Evolutionary conservation across 2,888 invertebrate genomes (phyloP).

Genomic region (Schizaphis graminum): DNA sequence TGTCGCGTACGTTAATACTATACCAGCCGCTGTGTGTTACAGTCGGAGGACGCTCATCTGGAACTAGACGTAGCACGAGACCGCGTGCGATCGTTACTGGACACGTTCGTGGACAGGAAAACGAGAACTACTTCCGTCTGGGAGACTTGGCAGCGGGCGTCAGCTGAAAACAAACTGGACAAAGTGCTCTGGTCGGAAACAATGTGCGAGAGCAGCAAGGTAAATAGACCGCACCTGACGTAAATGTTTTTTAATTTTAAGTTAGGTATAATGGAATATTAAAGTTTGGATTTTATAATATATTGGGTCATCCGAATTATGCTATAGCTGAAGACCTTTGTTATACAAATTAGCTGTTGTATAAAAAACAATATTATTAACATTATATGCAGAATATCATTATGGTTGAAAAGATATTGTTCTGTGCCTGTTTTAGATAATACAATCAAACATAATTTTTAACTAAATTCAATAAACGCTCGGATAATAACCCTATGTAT

Average conservation of each 20-base stretch:
- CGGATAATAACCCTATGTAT: background rate
- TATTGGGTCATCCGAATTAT: background rate
- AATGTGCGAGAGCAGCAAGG: slow-evolving; percentile 65
- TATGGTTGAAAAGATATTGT: background rate
- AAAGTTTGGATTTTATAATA: background rate
- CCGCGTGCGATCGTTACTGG: slow-evolving; percentile 52
- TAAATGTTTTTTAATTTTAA: slow-evolving; percentile 5
- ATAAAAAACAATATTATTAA: background rate
- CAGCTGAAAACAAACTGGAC: slow-evolving; percentile 55
- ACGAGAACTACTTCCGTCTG: slow-evolving; percentile 55
- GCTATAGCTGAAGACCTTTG: background rate
- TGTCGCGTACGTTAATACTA: slow-evolving; percentile 36
- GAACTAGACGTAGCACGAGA: slow-evolving; percentile 56
- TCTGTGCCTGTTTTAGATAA: background rate
- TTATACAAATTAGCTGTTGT: background rate
- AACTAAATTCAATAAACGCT: background rate
- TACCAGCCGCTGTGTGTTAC: slow-evolving; percentile 37
- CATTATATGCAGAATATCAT: background rate
- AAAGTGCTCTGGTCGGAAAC: slow-evolving; percentile 56
- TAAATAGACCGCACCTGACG: background rate
- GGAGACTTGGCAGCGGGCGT: slow-evolving; percentile 61
- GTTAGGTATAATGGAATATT: background rate
- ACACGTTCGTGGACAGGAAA: slow-evolving; percentile 49
- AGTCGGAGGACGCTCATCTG: slow-evolving; percentile 61
- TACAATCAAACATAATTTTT: background rate